Evolutionary conservation across 2,888 invertebrate species (phyloP), one percentile per base, ranked within the genome.

Genomic region (Belgica antarctica): DNA sequence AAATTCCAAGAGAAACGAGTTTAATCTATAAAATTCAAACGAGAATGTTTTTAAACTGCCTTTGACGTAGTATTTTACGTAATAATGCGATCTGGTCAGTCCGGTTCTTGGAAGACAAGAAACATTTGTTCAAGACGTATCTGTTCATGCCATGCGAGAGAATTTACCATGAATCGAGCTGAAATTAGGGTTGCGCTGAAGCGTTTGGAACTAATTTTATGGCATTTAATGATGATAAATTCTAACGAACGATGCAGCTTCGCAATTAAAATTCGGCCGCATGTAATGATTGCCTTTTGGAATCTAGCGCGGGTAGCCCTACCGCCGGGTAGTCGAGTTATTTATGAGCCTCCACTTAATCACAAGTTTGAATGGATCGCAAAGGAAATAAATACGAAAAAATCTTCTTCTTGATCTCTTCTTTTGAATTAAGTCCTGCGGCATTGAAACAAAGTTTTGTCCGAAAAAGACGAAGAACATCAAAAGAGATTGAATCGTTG

Each of bases 11-110:
- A 15, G 22, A 52, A 52, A 52, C 52, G 22, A 52, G 52, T 52
- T 52, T 52, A 5, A 7, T 52, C 52, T 22, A 4, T 22, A 52
- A 52, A 8, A 52, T 17, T 52, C 22, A 3, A 52, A 52, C 22
- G 52, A 41, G 41, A 52, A 22, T 22, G 41, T 41, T 41, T 41
- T n/a, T 2, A 41, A n/a, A 17, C 34, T 31, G 5, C 7, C 17
- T 46, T 46, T 3, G 12, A 12, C n/a, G 24, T 15, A 41, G 17
- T 68, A 31, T 57, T 68, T 34, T 68, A 68, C 68, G 57, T 68
- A 68, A 68, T 68, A 31, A 68, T 68, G 62, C 62, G 62, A 47
- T 46, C 34, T 57, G 27, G 52, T 31, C 57, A 68, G 28, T 68
- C 68, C 68, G 52, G 68, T 68, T 68, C 47, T 59, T 25, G 7